Conservation (phyloP, 2,888 invertebrate genomes). For the Drosophila neoperkinsi region DNA sequence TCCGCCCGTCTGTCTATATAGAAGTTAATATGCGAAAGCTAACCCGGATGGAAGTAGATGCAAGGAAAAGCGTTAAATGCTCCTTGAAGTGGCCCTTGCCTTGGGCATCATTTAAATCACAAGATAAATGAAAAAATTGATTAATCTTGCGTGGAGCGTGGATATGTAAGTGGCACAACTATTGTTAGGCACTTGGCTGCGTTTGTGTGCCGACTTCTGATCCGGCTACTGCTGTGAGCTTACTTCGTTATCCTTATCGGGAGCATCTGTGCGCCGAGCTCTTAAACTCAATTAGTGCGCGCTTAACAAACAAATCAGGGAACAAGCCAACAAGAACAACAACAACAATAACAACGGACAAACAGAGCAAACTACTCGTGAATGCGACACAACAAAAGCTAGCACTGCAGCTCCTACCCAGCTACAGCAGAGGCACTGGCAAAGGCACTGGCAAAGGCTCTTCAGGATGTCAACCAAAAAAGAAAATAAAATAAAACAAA, state of each 20-base stretch:
- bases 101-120: not conserved
- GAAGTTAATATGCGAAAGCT: not conserved
- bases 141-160: not conserved
- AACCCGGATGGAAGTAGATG: not conserved
- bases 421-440: constrained; percentile 6
- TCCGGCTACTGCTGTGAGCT: not conserved
- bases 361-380: constrained; percentile 26
- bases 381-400: constrained; percentile 45
- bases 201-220: constrained; percentile 15
- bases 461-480: constrained; percentile 70
- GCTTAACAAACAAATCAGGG: constrained; percentile 66
- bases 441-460: constrained; percentile 39
- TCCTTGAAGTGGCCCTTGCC: not conserved
- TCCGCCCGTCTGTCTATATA: not conserved
- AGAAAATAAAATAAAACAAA: constrained; percentile 19
- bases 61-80: not conserved
- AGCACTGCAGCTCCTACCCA: constrained; percentile 11
- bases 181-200: constrained; percentile 18
- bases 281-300: constrained; percentile 77
- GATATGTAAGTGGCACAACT: constrained; percentile 1
- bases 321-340: constrained; percentile 22
- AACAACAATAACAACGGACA: not conserved
- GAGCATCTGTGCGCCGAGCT: constrained; percentile 53
- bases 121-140: not conserved
- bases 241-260: constrained; percentile 54